Percentiles rank a stretch among this genome's conserved stretches.
Evolutionary conservation across 2,888 invertebrate species (phyloP).

Genomic region (Aricia artaxerxes): DNA sequence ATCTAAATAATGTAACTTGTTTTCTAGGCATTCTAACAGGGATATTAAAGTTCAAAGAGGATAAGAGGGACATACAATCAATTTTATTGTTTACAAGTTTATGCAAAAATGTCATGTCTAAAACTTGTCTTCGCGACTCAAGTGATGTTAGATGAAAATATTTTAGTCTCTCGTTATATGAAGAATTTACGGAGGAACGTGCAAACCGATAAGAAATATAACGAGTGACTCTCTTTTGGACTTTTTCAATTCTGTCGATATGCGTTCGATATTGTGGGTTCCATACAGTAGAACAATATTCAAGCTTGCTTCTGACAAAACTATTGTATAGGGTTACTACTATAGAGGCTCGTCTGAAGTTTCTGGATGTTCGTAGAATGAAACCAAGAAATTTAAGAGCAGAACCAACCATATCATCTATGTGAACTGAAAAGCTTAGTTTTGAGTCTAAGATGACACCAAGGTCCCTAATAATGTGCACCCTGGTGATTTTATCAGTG

Average conservation of each 20-base stretch:
- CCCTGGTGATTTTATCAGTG: not conserved
- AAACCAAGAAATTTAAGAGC: too few relatives aligned
- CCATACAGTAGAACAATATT: too few relatives aligned
- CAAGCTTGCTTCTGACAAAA: not conserved
- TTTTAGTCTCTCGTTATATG: not conserved
- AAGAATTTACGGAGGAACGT: not conserved
- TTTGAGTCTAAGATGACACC: not conserved
- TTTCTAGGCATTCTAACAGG: conserved; percentile 11
- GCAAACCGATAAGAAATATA: not conserved
- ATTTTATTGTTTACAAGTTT: conserved; percentile 11
- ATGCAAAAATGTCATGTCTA: conserved; percentile 21
- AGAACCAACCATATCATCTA: not conserved
- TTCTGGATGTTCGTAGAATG: too few relatives aligned
- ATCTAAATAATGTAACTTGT: not conserved
- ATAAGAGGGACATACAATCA: not conserved
- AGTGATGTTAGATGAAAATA: too few relatives aligned
- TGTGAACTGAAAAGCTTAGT: not conserved
- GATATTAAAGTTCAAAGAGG: too few relatives aligned
- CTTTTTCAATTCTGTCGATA: not conserved
- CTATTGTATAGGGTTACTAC: not conserved
- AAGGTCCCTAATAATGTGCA: not conserved
- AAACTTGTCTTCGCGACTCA: not conserved
- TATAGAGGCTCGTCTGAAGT: too few relatives aligned
- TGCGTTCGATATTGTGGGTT: not conserved
- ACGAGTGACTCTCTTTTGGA: not conserved